phyloP scores from a whole-genome alignment of 1,140 invertebrate species.

The Cyclina sinensis region DNA sequence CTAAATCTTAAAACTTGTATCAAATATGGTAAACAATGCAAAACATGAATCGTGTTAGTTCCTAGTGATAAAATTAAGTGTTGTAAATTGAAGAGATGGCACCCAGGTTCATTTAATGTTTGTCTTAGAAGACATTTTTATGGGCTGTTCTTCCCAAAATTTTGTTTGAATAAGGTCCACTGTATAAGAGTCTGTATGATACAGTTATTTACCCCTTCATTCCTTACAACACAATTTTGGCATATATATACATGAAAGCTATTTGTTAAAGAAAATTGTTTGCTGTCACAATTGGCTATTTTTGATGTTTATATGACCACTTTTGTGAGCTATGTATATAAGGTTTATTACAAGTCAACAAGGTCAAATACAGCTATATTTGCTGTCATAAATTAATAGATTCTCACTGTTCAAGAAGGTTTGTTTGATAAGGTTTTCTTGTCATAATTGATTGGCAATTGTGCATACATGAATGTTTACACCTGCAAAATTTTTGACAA shows the following conservation, averaged over 20 bases:
- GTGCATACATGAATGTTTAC: slow-evolving; percentile 40
- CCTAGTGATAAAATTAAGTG: background rate
- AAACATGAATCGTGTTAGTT: too few species aligned
- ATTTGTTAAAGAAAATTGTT: slow-evolving; percentile 22
- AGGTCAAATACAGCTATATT: slow-evolving; percentile 44
- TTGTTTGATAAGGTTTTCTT: slow-evolving; percentile 34
- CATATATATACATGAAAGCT: background rate
- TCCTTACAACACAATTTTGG: background rate
- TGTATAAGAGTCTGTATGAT: background rate
- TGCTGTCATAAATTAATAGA: slow-evolving; percentile 44
- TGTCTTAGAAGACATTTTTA: background rate
- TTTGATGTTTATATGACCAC: slow-evolving; percentile 46
- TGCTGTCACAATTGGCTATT: slow-evolving; percentile 20
- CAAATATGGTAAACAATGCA: too few species aligned
- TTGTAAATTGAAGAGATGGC: background rate
- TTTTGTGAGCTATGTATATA: slow-evolving; percentile 27
- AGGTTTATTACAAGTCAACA: slow-evolving; percentile 45
- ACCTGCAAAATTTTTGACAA: slow-evolving; percentile 16
- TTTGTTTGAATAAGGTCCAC: slow-evolving; percentile 16
- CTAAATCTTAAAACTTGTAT: too few species aligned
- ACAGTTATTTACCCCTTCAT: background rate
- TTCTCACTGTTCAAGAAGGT: slow-evolving; percentile 21
- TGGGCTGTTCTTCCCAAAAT: background rate
- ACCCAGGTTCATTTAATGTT: background rate
- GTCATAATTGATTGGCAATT: slow-evolving; percentile 35